phyloP scores from a whole-genome alignment of 2,797 vertebrate genomes.

The Arrhamphus sclerolepis region DNA sequence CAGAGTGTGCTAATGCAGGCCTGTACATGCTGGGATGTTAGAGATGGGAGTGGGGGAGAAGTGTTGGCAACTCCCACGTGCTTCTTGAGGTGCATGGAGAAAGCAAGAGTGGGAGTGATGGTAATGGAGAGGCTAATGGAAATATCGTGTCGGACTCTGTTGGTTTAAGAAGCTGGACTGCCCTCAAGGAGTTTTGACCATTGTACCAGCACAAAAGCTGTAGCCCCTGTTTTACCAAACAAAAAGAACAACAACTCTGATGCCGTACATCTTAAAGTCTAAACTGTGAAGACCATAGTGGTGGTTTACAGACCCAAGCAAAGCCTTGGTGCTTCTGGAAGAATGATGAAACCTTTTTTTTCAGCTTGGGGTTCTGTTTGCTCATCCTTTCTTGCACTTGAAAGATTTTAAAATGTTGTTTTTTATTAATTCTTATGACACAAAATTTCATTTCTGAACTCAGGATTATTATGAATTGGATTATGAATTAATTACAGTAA shows the following conservation, averaged over 20 bases:
- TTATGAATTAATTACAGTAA: too few relatives aligned
- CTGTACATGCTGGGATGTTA: slow-evolving; percentile 65
- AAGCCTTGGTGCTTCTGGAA: background rate
- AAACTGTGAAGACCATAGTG: background rate
- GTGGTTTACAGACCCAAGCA: background rate
- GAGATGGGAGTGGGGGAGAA: slow-evolving; percentile 44
- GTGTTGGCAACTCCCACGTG: slow-evolving; percentile 62
- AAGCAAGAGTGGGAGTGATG: slow-evolving; percentile 31
- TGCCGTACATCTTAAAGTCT: slow-evolving; percentile 2
- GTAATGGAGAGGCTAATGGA: slow-evolving; percentile 77
- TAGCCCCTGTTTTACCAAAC: slow-evolving; percentile 41
- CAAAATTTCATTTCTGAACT: too few relatives aligned
- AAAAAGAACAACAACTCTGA: slow-evolving; percentile 30
- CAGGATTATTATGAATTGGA: too few relatives aligned
- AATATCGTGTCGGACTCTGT: slow-evolving; percentile 76
- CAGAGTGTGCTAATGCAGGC: slow-evolving; percentile 71
- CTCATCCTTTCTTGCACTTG: background rate
- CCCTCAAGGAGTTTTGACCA: slow-evolving; percentile 17
- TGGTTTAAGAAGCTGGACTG: slow-evolving; percentile 41
- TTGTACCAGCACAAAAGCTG: slow-evolving; percentile 30
- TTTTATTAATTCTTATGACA: too few relatives aligned
- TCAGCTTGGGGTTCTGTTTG: background rate
- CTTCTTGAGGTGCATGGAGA: slow-evolving; percentile 45
- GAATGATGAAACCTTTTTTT: background rate
- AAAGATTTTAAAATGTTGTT: too few relatives aligned